A percentile compares a stretch with the other conserved stretches of the same genome.
Evolutionary conservation across 2,888 invertebrate species (phyloP).

Genomic region (Eupithecia insigniata): DNA sequence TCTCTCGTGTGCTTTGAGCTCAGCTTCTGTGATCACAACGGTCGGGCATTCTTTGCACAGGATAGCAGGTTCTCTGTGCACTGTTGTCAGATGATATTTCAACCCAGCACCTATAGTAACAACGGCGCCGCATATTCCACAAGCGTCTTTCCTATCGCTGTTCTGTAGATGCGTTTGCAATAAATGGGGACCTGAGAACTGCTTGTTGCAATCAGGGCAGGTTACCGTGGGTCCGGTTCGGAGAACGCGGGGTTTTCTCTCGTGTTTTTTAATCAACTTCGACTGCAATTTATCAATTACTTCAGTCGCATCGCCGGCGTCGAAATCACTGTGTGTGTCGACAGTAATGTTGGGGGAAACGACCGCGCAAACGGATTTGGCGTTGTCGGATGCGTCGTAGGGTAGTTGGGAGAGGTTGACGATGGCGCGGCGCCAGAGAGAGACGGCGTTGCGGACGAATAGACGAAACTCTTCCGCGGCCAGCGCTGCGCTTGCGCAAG

Average conservation of each 20-base stretch:
- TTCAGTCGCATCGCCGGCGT: conserved; percentile 54
- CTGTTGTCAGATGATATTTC: conserved; percentile 58
- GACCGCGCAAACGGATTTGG: conserved; percentile 64
- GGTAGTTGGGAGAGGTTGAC: conserved; percentile 46
- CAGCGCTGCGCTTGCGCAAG: conserved; percentile 64
- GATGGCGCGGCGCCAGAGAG: conserved; percentile 64
- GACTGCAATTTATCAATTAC: conserved; percentile 58
- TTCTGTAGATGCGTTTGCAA: conserved; percentile 69
- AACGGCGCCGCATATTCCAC: conserved; percentile 63
- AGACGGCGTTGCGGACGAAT: conserved; percentile 61
- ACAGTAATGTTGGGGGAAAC: conserved; percentile 60
- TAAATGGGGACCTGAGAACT: conserved; percentile 65
- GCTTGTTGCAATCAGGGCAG: conserved; percentile 71
- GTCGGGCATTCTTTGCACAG: conserved; percentile 68
- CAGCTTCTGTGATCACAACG: conserved; percentile 53
- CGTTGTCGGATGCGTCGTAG: conserved; percentile 40
- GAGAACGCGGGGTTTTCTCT: conserved; percentile 50
- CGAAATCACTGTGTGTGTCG: conserved; percentile 61
- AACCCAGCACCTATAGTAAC: conserved; percentile 60
- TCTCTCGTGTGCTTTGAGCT: conserved; percentile 57
- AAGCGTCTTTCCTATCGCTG: conserved; percentile 73
- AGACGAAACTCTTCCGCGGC: conserved; percentile 68
- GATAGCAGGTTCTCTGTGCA: conserved; percentile 55
- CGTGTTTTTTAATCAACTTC: conserved; percentile 41
- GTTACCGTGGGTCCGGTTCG: conserved; percentile 60